Base-by-base conservation (phyloP, 2,888 invertebrate genomes). In the Eurytoma adleriae region DNA sequence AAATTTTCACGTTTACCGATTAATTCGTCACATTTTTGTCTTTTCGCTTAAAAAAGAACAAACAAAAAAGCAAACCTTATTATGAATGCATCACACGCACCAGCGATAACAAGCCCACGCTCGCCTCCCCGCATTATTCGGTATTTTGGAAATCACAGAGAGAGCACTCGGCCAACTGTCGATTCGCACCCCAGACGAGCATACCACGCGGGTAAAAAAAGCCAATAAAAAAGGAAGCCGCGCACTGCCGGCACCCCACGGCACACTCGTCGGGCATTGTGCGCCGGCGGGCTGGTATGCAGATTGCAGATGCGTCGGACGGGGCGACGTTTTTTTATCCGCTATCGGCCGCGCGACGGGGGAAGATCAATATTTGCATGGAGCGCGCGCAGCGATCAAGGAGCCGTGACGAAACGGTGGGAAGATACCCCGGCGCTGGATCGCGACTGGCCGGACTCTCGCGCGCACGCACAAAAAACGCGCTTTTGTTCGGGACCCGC, bases 281-380 rank as follows among this genome's bases (percentile, higher is more conserved):
- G 18, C n/a, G 4, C 40, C 10, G 13, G 57, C 52, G 79, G 48
- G 74, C 82, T 80, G 83, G 83, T 81, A 81, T 74, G 79, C 73
- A 85, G 82, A 86, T 88, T 87, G 86, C 86, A 87, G 88, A 89
- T 88, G 86, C 78, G 57, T 66, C 69, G 84, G 80, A 88, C 85
- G 86, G 86, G 84, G 72, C 67, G 70, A 72, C 67, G 67, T 74
- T 66, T 67, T 54, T 68, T 64, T 24, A 20, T 40, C 66, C 24
- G 56, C 24, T 40, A 1, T n/a, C 14, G 20, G 66, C 70, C 5
- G n/a, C n/a, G n/a, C 56, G 16, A 10, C 50, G 61, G 79, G 82
- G 75, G 79, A 85, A 84, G 85, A 87, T 85, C 86, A 86, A 86
- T 88, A 89, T 90, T 90, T 89, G 90, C 89, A 89, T 89, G 86